Percentiles rank a stretch among this genome's conserved stretches.
Conservation (phyloP, 2,797 vertebrate genomes). For the Neomorphus geoffroyi region DNA sequence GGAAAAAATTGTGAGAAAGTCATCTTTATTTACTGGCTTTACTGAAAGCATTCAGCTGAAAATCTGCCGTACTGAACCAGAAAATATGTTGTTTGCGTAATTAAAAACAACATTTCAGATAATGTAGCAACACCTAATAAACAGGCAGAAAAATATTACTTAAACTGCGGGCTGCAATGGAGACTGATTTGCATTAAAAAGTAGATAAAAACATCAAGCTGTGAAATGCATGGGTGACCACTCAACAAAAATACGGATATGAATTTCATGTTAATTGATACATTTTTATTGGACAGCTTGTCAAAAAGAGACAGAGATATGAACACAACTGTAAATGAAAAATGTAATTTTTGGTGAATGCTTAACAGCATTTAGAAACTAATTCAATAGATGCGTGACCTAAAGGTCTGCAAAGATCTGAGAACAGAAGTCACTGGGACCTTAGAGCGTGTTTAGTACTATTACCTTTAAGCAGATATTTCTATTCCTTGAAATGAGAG, state of each 20-base stretch:
- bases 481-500: neutral
- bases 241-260: neutral
- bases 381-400: neutral
- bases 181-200: neutral
- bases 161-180: neutral
- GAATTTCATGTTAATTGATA: neutral
- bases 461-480: neutral
- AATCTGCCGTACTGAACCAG: neutral
- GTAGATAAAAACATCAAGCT: neutral
- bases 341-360: neutral
- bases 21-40: neutral
- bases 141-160: neutral
- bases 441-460: neutral
- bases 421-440: neutral
- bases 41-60: neutral
- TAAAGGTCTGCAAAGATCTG: neutral
- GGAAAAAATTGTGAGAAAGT: neutral
- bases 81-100: neutral
- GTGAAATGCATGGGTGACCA: neutral
- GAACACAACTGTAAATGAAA: neutral
- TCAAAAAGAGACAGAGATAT: neutral
- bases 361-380: neutral
- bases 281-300: neutral
- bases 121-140: neutral
- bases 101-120: neutral